A percentile compares a stretch with the other conserved stretches of the same genome.
Conservation (phyloP, 1,140 invertebrate species). For the Galendromus occidentalis region DNA sequence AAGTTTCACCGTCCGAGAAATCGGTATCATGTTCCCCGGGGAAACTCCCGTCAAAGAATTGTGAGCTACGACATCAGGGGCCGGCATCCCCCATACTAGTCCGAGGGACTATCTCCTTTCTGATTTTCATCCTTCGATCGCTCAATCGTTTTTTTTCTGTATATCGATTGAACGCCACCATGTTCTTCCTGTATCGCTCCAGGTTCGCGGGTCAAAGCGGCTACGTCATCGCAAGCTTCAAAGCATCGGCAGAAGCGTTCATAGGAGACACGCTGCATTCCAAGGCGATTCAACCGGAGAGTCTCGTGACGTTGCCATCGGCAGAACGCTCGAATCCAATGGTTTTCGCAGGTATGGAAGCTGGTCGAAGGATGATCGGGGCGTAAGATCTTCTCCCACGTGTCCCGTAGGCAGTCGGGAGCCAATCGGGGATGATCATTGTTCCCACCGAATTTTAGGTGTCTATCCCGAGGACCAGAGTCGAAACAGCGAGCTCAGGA, state of each 20-base stretch:
- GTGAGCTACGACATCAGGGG: slow-evolving; percentile 30
- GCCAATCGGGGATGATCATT: too few species aligned
- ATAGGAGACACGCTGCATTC: slow-evolving; percentile 67
- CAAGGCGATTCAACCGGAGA: slow-evolving; percentile 20
- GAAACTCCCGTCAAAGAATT: slow-evolving; percentile 45
- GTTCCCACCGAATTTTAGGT: slow-evolving; percentile 58
- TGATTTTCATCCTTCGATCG: too few species aligned
- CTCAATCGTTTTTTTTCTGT: too few species aligned
- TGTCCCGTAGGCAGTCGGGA: too few species aligned
- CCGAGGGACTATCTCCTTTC: too few species aligned
- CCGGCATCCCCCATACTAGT: too few species aligned
- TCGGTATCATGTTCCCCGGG: slow-evolving; percentile 58
- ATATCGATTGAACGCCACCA: too few species aligned
- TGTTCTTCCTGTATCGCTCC: slow-evolving; percentile 20
- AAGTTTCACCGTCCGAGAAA: slow-evolving; percentile 51
- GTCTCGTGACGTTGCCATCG: neutral
- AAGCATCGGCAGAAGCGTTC: slow-evolving; percentile 47
- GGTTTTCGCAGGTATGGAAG: slow-evolving; percentile 20
- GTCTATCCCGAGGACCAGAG: slow-evolving; percentile 78
- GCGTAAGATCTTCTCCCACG: too few species aligned
- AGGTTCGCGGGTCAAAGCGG: slow-evolving; percentile 60
- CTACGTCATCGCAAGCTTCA: slow-evolving; percentile 58
- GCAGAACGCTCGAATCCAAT: slow-evolving; percentile 17
- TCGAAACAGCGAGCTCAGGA: slow-evolving; percentile 46
- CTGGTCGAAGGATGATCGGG: too few species aligned